Evolutionary conservation across 2,797 vertebrate species (phyloP), one percentile per base, ranked within the genome.

Genomic region (Lacerta agilis): DNA sequence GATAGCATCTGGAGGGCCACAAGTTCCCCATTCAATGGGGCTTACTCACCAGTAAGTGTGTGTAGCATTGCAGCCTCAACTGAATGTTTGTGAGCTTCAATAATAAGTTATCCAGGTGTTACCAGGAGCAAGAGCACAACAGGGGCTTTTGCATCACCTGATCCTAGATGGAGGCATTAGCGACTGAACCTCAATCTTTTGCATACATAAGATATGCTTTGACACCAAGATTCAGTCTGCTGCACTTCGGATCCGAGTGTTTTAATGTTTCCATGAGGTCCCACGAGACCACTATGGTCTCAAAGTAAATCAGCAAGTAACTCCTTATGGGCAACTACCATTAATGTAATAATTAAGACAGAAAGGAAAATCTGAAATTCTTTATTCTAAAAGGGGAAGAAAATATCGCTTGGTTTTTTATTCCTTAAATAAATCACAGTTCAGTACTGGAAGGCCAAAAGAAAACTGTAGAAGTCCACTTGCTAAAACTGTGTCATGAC

Each of bases 401-500:
- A 11, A 2, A 49, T 49, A 49, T 49, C 49, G 49, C 49, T 49
- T 61, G 58, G 58, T 61, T 61, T 61, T 23, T 61, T 61, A 49
- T 49, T 49, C 3, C 6, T 18, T 18, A 61, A 61, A 61, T 61
- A 71, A 71, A 15, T 86, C 43, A 80, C 2, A 71, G 49, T 58
- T 71, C 55, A 8, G 41, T 79, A 29, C 2, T 41, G 45, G 72
- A 72, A 49, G 33, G 9, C 41, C 61, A 82, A 29, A 76, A 67
- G 17, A 6, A 87, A 77, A 83, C 25, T 43, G 72, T 23, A 71
- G 64, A 79, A 61, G 49, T 73, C 33, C 86, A 75, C 33, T 78
- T 67, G 64, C 91, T 87, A 72, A 88, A 92, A 78, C 78, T 93
- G 90, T n/a, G 86, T 49, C 45, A 49, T 76, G 64, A 33, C 43